Base-by-base conservation (phyloP, 1,140 invertebrate genomes). In the Euwallacea similis region DNA sequence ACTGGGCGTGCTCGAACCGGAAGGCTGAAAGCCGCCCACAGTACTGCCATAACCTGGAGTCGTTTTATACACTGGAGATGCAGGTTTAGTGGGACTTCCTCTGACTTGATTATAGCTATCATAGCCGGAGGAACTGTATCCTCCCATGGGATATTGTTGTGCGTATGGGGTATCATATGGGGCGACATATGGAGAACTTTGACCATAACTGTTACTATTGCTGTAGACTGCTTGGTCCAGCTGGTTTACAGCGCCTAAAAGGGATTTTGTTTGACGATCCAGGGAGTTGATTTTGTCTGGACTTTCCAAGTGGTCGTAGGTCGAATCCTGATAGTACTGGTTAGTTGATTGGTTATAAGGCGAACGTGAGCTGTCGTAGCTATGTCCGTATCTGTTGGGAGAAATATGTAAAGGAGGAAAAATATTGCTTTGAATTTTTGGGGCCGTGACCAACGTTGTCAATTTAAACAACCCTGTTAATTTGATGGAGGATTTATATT, bases 231-330 rank as follows among this genome's bases (percentile, higher is more conserved):
- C 76, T 63, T 69, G 73, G 64, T 80, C 76, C 42, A 80, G 50
- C 10, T 77, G 70, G 59, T 77, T 79, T 11, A 79, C 73, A 16
- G 76, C 72, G 8, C 75, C 71, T 71, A 76, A 69, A 10, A 78
- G 72, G 15, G 65, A 9, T 54, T 75, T 78, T 63, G 75, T 76
- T 16, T 76, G 77, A 41, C 77, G 78, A 65, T 80, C 79, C 47
- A 80, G 60, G 2, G 78, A 79, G 60, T 72, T 78, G 7, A 79
- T 78, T 76, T 79, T 80, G 55, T 80, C 78, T 10, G 79, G 78
- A 66, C 79, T 80, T 68, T 77, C 76, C 71, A 80, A 73, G 50
- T 79, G 78, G 72, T 74, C 77, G 66, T 79, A 80, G 47, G 72
- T 75, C 42, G 70, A 73, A 53, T 80, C 75, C 43, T 77, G 75